These are phyloP conservation scores for Scalopus aquaticus DNA, from an alignment of 2,113 vertebrate species.

Conservation along the genomic window DNA sequence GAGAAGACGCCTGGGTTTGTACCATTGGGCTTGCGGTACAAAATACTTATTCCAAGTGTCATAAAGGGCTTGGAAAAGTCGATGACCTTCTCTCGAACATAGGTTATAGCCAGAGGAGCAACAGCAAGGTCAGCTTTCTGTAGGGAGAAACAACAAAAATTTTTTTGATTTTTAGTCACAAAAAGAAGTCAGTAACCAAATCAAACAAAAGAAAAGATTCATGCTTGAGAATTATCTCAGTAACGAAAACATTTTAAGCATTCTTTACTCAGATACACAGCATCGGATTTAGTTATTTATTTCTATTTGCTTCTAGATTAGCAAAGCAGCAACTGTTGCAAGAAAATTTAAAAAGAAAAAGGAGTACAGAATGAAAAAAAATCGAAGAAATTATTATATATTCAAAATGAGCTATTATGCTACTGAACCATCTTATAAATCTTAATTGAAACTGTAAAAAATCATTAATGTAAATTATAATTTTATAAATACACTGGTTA, in stretches of 20 bases:
- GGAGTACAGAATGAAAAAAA: neutral
- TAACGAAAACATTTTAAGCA: slow-evolving; percentile 83
- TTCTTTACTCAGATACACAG: slow-evolving; percentile 46
- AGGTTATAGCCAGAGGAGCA: slow-evolving; percentile 98
- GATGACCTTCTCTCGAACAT: slow-evolving; percentile 98
- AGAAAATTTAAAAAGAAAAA: neutral
- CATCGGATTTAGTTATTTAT: slow-evolving; percentile 63
- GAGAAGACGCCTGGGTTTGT: slow-evolving; percentile 99
- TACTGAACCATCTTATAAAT: neutral
- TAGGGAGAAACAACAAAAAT: slow-evolving; percentile 84
- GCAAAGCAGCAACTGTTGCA: neutral
- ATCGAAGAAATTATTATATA: neutral
- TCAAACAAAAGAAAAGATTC: slow-evolving; percentile 86
- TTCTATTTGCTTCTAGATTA: slow-evolving; percentile 47
- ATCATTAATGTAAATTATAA: neutral
- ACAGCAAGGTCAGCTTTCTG: slow-evolving; percentile 99
- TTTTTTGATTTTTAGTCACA: too few relatives aligned
- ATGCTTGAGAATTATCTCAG: slow-evolving; percentile 77
- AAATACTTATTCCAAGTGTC: slow-evolving; percentile 99
- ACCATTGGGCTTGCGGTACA: slow-evolving; percentile 99
- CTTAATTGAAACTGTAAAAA: neutral
- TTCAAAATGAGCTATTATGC: neutral
- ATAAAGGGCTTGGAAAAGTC: slow-evolving; percentile 99
- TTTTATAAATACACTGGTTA: neutral
- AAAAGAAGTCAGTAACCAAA: slow-evolving; percentile 84